Conservation (phyloP, 2,888 invertebrate species). For the Orchesella flavescens region DNA sequence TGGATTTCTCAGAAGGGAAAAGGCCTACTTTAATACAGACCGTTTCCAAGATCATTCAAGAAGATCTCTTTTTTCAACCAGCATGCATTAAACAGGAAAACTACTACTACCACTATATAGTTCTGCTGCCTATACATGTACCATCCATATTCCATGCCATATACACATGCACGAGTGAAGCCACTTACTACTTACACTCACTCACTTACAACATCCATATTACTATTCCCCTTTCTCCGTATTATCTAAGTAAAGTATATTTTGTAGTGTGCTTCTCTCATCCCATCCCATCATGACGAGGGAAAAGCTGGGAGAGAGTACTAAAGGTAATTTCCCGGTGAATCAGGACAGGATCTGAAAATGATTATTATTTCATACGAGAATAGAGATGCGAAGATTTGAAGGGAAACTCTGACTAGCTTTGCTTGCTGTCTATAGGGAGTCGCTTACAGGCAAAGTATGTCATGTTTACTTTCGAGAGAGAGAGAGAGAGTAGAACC, state of each 20-base stretch:
- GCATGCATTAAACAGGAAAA: neutral
- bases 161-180: slow-evolving; percentile 22
- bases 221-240: neutral
- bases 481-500: too few species aligned
- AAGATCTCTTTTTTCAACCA: slow-evolving; percentile 17
- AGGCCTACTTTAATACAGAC: slow-evolving; percentile 20
- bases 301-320: neutral
- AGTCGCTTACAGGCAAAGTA: slow-evolving; percentile 8
- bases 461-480: neutral
- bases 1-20: slow-evolving; percentile 34
- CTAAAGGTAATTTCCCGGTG: slow-evolving; percentile 41
- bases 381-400: slow-evolving; percentile 1
- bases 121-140: too few species aligned
- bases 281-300: neutral
- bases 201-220: neutral
- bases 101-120: too few species aligned
- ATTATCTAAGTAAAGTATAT: neutral
- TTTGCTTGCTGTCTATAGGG: neutral
- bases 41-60: slow-evolving; percentile 11
- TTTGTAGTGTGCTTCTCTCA: too few species aligned
- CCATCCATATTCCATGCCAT: neutral
- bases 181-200: neutral
- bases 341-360: slow-evolving; percentile 35
- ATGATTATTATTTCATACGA: slow-evolving; percentile 37
- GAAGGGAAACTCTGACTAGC: neutral